phyloP scores from a whole-genome alignment of 2,113 vertebrate genomes.

The Psittacula cyanocephala region DNA sequence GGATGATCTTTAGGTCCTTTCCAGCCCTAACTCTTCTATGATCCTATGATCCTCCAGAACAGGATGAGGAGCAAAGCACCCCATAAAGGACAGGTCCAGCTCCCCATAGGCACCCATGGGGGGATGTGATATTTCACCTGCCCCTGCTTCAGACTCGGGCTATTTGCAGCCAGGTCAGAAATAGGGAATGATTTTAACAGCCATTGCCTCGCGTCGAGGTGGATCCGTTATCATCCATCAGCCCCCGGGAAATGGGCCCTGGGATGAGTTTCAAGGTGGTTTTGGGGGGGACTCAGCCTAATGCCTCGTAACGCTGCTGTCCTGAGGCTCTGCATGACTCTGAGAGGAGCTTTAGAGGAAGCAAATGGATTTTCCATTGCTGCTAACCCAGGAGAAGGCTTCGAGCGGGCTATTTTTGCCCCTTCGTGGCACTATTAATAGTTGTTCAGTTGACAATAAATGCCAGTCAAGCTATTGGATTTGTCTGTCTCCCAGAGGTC shows the following conservation, averaged over 20 bases:
- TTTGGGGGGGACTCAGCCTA: neutral
- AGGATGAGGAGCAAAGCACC: neutral
- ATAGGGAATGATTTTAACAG: slow-evolving; percentile 18
- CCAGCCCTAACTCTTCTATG: too few relatives aligned
- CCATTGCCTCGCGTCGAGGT: neutral
- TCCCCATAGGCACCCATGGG: accelerated
- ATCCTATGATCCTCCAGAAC: neutral
- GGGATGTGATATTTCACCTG: neutral
- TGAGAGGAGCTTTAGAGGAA: neutral
- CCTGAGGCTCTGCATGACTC: neutral
- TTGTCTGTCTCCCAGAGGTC: slow-evolving; percentile 27
- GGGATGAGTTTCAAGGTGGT: neutral
- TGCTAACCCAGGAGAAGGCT: neutral
- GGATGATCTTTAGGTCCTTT: neutral
- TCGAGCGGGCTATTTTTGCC: slow-evolving; percentile 52
- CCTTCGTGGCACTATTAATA: slow-evolving; percentile 39
- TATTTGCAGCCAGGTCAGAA: slow-evolving; percentile 27
- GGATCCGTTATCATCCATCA: slow-evolving; percentile 22
- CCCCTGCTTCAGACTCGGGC: neutral
- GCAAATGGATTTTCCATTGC: neutral
- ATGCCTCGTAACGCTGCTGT: neutral
- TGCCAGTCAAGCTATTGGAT: neutral
- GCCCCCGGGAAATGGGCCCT: neutral
- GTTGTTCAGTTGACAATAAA: neutral
- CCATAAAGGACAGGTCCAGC: neutral